phyloP scores from a whole-genome alignment of 1,140 invertebrate species.

The Ladona fulva region DNA sequence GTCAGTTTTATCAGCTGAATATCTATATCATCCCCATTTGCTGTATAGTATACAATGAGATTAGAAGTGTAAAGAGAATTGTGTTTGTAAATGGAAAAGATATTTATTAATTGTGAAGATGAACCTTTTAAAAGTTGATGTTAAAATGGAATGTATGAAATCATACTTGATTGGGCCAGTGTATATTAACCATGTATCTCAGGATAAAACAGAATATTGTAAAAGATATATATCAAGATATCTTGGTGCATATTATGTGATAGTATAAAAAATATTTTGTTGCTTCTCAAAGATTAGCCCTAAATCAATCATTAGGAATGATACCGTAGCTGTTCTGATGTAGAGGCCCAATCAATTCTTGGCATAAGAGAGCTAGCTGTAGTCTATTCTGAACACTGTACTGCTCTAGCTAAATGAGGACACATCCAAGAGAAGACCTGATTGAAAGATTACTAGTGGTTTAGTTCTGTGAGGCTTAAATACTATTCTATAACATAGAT shows the following conservation, averaged over 20 bases:
- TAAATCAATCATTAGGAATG: conserved; percentile 2
- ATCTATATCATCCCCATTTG: background rate
- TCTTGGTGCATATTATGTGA: conserved; percentile 9
- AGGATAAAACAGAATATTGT: conserved; percentile 7
- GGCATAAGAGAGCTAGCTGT: background rate
- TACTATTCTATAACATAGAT: conserved; percentile 3
- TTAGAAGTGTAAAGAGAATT: conserved; percentile 1
- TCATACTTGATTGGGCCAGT: background rate
- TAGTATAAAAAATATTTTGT: conserved; percentile 4
- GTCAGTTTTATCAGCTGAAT: conserved; percentile 9
- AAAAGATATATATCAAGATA: conserved; percentile 11
- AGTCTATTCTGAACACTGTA: background rate
- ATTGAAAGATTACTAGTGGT: conserved; percentile 10
- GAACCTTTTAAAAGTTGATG: conserved; percentile 8
- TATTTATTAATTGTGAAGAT: conserved; percentile 11
- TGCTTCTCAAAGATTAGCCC: background rate
- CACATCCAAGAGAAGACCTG: background rate
- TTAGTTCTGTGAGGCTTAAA: conserved; percentile 2
- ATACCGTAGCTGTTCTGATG: background rate
- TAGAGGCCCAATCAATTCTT: background rate
- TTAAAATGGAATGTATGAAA: conserved; percentile 7
- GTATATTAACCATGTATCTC: conserved; percentile 10
- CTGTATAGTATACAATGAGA: conserved; percentile 10
- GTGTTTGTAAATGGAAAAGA: conserved; percentile 6
- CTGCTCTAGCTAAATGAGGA: conserved; percentile 4